These are phyloP conservation scores for Cydia splendana DNA, from an alignment of 1,140 invertebrate genomes.

Conservation along the genomic window DNA sequence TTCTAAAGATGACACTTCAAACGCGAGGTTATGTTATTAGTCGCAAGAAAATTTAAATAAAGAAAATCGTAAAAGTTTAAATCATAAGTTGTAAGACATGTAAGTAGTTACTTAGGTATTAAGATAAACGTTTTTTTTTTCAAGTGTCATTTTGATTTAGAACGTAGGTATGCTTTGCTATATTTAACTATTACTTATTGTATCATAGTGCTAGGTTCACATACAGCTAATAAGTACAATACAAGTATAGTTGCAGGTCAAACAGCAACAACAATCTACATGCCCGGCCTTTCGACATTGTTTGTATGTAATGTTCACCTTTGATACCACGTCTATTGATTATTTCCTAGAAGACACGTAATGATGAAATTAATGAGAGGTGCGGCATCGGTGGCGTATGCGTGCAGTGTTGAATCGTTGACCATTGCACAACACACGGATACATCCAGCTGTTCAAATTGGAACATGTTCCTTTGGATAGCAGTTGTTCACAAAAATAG, in stretches of 20 bases:
- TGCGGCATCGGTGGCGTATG: neutral
- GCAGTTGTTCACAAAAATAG: neutral
- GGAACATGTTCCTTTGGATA: neutral
- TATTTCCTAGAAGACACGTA: constrained; percentile 23
- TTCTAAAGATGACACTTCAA: too few species aligned
- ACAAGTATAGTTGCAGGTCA: neutral
- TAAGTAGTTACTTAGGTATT: too few species aligned
- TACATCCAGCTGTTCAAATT: constrained; percentile 6
- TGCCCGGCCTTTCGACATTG: constrained; percentile 24
- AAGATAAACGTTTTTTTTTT: too few species aligned
- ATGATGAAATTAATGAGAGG: constrained; percentile 27
- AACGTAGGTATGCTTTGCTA: too few species aligned
- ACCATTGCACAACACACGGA: constrained; percentile 1
- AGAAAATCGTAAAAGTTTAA: too few species aligned
- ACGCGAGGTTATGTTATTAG: too few species aligned
- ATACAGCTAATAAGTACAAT: neutral
- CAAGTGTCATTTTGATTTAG: too few species aligned
- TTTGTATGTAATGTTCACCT: constrained; percentile 30
- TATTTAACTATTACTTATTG: too few species aligned
- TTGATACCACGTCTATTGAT: constrained; percentile 28
- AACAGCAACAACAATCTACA: constrained; percentile 7
- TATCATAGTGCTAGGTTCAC: neutral
- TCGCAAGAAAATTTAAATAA: too few species aligned
- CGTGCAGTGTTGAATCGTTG: constrained; percentile 8
- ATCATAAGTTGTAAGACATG: too few species aligned